A percentile compares a stretch with the other conserved stretches of the same genome.
Evolutionary conservation across 1,140 invertebrate species (phyloP).

Genomic region (Vanessa tameamea): DNA sequence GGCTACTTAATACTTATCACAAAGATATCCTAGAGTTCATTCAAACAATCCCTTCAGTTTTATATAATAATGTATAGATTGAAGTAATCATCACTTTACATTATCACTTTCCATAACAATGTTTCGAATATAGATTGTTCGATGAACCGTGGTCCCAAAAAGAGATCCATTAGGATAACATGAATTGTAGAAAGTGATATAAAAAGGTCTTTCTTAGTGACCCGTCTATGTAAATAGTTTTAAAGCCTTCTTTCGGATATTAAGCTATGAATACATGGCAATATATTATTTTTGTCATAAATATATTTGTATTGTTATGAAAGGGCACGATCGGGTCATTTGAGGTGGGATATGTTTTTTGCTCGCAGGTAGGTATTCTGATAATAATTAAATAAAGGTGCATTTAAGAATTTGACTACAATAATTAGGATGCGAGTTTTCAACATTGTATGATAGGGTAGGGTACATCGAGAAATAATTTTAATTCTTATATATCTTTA

Average conservation of each 20-base stretch:
- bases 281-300: constrained; percentile 35
- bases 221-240: constrained; percentile 27
- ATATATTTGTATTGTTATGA: constrained; percentile 25
- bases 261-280: constrained; percentile 14
- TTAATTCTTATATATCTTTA: no score
- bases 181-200: constrained; percentile 27
- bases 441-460: no score
- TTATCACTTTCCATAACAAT: not conserved
- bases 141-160: constrained; percentile 7
- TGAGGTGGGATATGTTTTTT: not conserved
- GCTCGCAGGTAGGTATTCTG: not conserved
- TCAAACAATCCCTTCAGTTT: no score
- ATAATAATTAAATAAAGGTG: no score
- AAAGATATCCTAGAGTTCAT: no score
- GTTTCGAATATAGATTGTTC: constrained; percentile 7
- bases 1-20: no score
- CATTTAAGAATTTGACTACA: no score
- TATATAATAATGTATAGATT: no score
- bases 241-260: constrained; percentile 28
- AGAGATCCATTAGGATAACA: constrained; percentile 31
- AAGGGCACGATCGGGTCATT: not conserved
- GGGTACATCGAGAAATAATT: no score
- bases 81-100: not conserved
- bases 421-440: no score
- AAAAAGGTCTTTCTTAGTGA: constrained; percentile 27